A percentile compares a stretch with the other conserved stretches of the same genome.
Evolutionary conservation across 2,113 vertebrate genomes (phyloP).

Genomic region (Hystrix cristata): DNA sequence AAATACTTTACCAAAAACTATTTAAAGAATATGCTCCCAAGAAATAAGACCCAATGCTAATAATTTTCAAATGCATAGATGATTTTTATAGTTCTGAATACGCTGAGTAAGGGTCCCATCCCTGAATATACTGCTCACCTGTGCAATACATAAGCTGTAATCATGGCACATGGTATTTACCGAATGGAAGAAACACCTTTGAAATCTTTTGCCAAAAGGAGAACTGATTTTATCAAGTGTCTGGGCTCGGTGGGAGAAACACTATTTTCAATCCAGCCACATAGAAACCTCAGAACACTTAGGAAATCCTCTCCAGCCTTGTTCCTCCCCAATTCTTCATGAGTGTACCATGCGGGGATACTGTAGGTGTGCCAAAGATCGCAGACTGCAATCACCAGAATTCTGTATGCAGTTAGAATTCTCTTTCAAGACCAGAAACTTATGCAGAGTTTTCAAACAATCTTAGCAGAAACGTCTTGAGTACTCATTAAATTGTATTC

Average conservation of each 20-base stretch:
- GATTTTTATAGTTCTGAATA: slow-evolving; percentile 49
- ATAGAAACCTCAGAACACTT: not conserved
- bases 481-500: not conserved
- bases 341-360: not conserved
- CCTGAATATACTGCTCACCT: not conserved
- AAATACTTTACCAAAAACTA: slow-evolving; percentile 18
- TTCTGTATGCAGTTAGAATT: not conserved
- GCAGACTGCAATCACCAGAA: not conserved
- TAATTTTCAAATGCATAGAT: not conserved
- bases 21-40: not conserved
- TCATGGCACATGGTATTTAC: not conserved
- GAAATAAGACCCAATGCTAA: not conserved
- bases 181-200: not conserved
- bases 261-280: not conserved
- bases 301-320: not conserved
- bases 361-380: not conserved
- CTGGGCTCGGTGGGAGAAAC: not conserved
- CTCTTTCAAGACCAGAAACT: not conserved
- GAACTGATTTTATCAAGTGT: not conserved
- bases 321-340: not conserved
- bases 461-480: not conserved
- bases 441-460: not conserved
- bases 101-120: not conserved
- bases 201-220: not conserved
- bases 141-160: not conserved